A percentile compares a stretch with the other conserved stretches of the same genome.
These are phyloP conservation scores for Dicyrtoma fusca DNA, from an alignment of 2,888 invertebrate species.

Conservation along the genomic window DNA sequence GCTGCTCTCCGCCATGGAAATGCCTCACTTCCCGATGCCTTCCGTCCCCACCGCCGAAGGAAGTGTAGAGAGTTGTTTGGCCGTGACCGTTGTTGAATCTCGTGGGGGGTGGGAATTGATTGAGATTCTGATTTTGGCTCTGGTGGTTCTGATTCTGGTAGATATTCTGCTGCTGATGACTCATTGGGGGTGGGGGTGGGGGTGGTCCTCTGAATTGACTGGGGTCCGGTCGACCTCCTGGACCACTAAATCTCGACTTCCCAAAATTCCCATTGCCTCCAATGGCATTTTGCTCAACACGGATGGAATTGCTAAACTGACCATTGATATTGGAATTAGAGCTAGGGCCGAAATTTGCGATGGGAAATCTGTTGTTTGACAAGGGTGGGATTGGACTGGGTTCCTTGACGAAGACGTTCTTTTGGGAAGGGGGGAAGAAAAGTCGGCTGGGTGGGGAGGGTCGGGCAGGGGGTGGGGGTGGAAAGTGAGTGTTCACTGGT, in stretches of 20 bases:
- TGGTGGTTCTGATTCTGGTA: not conserved
- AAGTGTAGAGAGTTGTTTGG: not conserved
- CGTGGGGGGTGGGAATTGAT: slow-evolving; percentile 4
- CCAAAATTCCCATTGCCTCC: too few relatives aligned
- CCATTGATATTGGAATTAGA: not conserved
- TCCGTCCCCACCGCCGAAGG: slow-evolving; percentile 1
- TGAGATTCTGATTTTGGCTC: slow-evolving; percentile 5
- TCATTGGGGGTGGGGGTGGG: slow-evolving; percentile 14
- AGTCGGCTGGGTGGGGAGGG: slow-evolving; percentile 14
- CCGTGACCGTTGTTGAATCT: slow-evolving; percentile 4
- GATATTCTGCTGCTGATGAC: not conserved
- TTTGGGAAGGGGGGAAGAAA: slow-evolving; percentile 22
- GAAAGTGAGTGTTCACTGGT: slow-evolving; percentile 18
- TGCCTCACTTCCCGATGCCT: slow-evolving; percentile 17
- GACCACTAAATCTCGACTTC: too few relatives aligned
- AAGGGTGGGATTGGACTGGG: too few relatives aligned
- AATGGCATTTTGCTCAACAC: too few relatives aligned
- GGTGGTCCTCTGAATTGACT: slow-evolving; percentile 4
- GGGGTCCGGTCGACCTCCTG: too few relatives aligned
- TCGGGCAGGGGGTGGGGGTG: slow-evolving; percentile 13
- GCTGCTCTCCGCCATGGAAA: not conserved
- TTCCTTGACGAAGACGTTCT: not conserved
- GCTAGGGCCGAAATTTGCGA: not conserved
- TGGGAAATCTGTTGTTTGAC: not conserved
- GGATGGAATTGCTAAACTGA: too few relatives aligned